Base-by-base conservation (phyloP, 2,888 invertebrate species). In the Trissonchulus sp. region DNA sequence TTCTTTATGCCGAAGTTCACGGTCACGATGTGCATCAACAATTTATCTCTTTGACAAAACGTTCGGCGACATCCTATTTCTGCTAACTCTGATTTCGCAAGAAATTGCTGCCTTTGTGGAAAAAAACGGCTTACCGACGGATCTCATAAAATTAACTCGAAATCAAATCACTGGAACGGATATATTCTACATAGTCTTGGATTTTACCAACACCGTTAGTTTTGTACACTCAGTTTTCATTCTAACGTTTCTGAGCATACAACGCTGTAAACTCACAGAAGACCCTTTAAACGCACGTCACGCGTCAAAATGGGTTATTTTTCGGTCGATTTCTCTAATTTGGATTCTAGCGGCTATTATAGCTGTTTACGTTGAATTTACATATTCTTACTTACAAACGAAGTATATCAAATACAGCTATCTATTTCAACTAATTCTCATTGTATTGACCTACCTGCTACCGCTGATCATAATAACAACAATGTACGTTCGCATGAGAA, bases 21-120 rank as follows among this genome's bases (percentile, higher is more conserved):
- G n/a, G n/a, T n/a, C n/a, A n/a, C n/a, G n/a, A n/a, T n/a, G n/a
- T n/a, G 31, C 71, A 35, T 31, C 28, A 3, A 33, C 23, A n/a
- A 35, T 71, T 35, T 71, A 71, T n/a, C 8, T 71, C 8, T 34
- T 71, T 35, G 71, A 71, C 35, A 71, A 71, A 71, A 71, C 71
- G 3, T 8, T 71, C 8, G 71, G 71, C n/a, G 71, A 71, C 34
- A 8, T 71, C n/a, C 34, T 71, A 35, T 71, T 33, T 35, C 31
- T 71, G 3, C 28, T 31, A n/a, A 71, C 71, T n/a, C 34, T 30
- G 71, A 8, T 35, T 8, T 8, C 34, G 2, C n/a, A 30, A 3
- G n/a, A n/a, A n/a, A n/a, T n/a, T n/a, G n/a, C n/a, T n/a, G n/a
- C n/a, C n/a, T n/a, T n/a, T n/a, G n/a, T n/a, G n/a, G n/a, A n/a